Percentiles rank a stretch among this genome's conserved stretches.
phyloP scores from a whole-genome alignment of 2,888 invertebrate genomes.

The Pheosia gnoma region DNA sequence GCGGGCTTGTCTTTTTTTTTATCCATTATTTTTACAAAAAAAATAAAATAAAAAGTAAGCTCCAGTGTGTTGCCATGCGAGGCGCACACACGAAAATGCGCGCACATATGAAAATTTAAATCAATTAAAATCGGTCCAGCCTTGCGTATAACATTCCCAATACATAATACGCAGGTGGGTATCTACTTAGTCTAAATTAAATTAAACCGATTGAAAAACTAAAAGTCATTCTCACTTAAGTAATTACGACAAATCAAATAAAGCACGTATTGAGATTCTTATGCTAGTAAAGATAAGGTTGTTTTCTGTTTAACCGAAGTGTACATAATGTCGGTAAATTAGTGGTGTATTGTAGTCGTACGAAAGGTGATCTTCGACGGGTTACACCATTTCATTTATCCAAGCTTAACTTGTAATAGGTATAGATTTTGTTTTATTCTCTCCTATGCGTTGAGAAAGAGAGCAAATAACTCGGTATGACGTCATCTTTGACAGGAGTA shows the following conservation, averaged over 20 bases:
- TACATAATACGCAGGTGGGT: not conserved
- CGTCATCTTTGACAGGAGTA: too few relatives aligned
- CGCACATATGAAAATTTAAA: too few relatives aligned
- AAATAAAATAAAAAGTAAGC: too few relatives aligned
- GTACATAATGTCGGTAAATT: not conserved
- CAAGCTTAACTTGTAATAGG: not conserved
- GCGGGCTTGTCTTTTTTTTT: too few relatives aligned
- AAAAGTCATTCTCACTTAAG: not conserved
- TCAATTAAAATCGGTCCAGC: conserved; percentile 1
- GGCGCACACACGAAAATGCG: too few relatives aligned
- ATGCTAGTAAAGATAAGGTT: not conserved
- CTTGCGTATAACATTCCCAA: not conserved
- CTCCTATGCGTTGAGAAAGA: too few relatives aligned
- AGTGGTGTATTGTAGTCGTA: not conserved
- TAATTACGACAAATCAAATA: not conserved
- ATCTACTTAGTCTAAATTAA: not conserved
- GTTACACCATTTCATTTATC: not conserved
- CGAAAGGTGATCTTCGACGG: not conserved
- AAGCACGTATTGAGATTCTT: not conserved
- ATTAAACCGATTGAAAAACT: not conserved
- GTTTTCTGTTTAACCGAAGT: not conserved
- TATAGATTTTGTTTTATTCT: too few relatives aligned
- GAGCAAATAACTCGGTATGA: too few relatives aligned
- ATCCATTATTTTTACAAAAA: too few relatives aligned
- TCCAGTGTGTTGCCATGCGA: too few relatives aligned